These are phyloP conservation scores for Brachyhypopomus occidentalis DNA, from an alignment of 2,113 vertebrate species.

Conservation along the genomic window DNA sequence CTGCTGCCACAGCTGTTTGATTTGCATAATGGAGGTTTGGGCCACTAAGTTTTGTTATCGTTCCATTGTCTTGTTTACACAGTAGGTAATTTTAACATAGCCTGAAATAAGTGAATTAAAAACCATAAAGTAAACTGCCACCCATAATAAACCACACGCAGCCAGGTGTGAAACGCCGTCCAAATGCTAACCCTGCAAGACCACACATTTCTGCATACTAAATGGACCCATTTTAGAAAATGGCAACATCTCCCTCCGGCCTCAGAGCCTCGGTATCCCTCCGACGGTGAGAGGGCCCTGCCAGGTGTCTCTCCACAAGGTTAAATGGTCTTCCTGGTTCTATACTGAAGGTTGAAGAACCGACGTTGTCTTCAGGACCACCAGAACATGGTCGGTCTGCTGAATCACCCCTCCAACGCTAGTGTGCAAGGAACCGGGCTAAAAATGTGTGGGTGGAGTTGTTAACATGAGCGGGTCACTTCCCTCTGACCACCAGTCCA, in stretches of 20 bases:
- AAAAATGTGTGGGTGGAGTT: not conserved
- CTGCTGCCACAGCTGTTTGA: constrained; percentile 27
- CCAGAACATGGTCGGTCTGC: not conserved
- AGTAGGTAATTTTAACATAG: constrained; percentile 31
- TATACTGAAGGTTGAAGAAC: not conserved
- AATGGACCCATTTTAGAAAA: not conserved
- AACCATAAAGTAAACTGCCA: constrained; percentile 14
- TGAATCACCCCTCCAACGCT: too few species aligned
- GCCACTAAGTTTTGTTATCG: constrained; percentile 39
- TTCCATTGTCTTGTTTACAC: constrained; percentile 29
- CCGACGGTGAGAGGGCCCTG: not conserved
- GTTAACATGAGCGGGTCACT: not conserved
- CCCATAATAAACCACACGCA: constrained; percentile 6
- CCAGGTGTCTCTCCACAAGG: constrained; percentile 22
- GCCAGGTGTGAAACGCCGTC: not conserved
- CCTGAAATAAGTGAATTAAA: constrained; percentile 34
- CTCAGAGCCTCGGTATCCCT: not conserved
- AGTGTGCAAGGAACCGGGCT: not conserved
- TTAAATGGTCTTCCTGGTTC: constrained; percentile 10
- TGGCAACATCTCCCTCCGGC: not conserved
- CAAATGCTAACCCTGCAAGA: not conserved
- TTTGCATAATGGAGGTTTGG: constrained; percentile 46
- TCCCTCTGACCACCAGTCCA: not conserved
- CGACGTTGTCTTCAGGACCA: not conserved
- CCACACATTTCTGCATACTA: not conserved